Percentiles rank a stretch among this genome's conserved stretches.
Conservation (phyloP, 2,888 invertebrate genomes). For the Drosophila quasianomalipes region DNA sequence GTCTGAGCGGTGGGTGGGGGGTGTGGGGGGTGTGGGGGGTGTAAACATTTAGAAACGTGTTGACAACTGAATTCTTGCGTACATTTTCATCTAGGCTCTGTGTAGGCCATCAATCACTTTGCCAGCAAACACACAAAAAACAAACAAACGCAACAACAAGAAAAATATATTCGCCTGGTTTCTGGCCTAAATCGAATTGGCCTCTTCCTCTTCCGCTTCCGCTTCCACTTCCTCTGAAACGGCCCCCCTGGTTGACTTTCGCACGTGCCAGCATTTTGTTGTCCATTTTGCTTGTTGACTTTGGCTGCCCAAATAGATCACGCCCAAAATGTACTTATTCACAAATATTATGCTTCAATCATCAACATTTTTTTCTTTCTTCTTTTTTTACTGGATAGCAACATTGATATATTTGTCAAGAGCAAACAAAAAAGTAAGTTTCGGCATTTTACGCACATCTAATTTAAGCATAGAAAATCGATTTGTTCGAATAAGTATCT, state of each 20-base stretch:
- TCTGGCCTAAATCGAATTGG: slow-evolving; percentile 53
- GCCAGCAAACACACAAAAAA: slow-evolving; percentile 21
- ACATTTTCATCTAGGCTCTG: slow-evolving; percentile 8
- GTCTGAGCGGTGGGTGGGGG: not conserved
- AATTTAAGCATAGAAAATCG: not conserved
- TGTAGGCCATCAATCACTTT: slow-evolving; percentile 60
- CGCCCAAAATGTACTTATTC: slow-evolving; percentile 2
- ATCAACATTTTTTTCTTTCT: slow-evolving; percentile 3
- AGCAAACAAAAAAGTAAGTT: slow-evolving; percentile 8
- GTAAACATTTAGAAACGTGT: slow-evolving; percentile 41
- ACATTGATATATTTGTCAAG: slow-evolving; percentile 34
- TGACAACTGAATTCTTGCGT: slow-evolving; percentile 66
- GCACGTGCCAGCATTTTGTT: slow-evolving; percentile 73
- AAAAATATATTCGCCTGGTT: slow-evolving; percentile 39
- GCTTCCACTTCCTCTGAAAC: not conserved
- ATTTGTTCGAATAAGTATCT: not conserved
- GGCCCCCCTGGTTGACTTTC: not conserved
- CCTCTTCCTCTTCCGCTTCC: slow-evolving; percentile 11
- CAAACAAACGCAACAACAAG: slow-evolving; percentile 32
- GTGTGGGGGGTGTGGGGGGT: not conserved
- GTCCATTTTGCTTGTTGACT: slow-evolving; percentile 60
- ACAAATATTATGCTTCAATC: slow-evolving; percentile 54
- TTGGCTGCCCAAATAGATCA: slow-evolving; percentile 35
- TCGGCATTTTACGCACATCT: not conserved
- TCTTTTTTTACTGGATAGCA: not conserved